These are phyloP conservation scores for Brienomyrus brachyistius DNA, from an alignment of 2,113 vertebrate genomes.

Conservation along the genomic window DNA sequence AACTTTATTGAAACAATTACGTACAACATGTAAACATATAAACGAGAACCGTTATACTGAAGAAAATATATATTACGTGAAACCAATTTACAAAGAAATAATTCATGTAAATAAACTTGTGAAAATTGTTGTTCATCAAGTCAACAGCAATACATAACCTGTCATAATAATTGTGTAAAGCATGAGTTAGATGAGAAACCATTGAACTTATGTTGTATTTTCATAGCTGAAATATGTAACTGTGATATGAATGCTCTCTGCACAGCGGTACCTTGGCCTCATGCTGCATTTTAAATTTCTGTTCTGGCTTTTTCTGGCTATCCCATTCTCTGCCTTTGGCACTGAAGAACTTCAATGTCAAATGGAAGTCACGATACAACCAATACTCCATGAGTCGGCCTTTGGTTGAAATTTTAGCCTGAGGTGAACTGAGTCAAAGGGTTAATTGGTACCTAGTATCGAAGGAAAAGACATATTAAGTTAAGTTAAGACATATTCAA, in stretches of 20 bases:
- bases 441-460: neutral
- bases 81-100: neutral
- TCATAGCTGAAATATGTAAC: neutral
- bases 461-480: neutral
- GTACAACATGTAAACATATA: neutral
- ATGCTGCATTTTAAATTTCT: neutral
- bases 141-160: neutral
- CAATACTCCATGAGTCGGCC: neutral
- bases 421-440: neutral
- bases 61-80: neutral
- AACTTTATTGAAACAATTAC: neutral
- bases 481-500: neutral
- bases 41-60: neutral
- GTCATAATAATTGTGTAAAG: neutral
- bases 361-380: neutral
- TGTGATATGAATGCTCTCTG: neutral
- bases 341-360: neutral
- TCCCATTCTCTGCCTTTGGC: neutral
- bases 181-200: neutral
- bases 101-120: neutral
- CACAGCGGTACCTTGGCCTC: neutral
- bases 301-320: neutral
- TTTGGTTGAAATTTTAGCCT: neutral
- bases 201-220: neutral
- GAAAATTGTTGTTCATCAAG: neutral